phyloP scores from a whole-genome alignment of 2,888 invertebrate genomes.

The Polia nebulosa region DNA sequence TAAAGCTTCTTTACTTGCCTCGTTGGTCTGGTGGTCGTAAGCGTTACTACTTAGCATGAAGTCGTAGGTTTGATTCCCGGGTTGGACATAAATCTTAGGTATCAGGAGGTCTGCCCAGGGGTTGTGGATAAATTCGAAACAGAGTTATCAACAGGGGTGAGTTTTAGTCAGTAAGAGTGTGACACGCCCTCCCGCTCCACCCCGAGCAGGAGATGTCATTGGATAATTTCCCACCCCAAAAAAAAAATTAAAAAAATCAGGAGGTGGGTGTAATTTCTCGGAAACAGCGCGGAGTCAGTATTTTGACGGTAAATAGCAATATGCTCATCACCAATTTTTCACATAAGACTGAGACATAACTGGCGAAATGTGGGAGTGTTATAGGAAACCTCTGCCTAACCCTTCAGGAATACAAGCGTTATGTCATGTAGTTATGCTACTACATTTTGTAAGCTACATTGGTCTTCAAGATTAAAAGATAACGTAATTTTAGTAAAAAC shows the following conservation, averaged over 20 bases:
- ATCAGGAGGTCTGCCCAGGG: no score
- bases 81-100: no score
- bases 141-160: no score
- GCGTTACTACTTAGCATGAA: neutral
- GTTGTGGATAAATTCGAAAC: no score
- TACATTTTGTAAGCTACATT: neutral
- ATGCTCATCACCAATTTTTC: neutral
- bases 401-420: neutral
- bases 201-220: neutral
- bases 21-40: neutral
- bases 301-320: neutral
- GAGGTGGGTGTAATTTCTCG: neutral
- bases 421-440: no score
- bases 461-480: no score
- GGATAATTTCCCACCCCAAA: no score
- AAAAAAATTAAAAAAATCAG: no score
- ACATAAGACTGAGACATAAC: neutral
- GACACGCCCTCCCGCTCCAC: no score
- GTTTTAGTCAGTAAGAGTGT: no score
- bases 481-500: no score
- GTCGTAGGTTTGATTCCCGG: neutral
- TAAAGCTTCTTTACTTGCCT: neutral
- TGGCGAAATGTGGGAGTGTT: neutral
- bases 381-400: neutral
- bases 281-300: neutral